Conservation (phyloP, 2,888 invertebrate genomes). For the Encarsia formosa region DNA sequence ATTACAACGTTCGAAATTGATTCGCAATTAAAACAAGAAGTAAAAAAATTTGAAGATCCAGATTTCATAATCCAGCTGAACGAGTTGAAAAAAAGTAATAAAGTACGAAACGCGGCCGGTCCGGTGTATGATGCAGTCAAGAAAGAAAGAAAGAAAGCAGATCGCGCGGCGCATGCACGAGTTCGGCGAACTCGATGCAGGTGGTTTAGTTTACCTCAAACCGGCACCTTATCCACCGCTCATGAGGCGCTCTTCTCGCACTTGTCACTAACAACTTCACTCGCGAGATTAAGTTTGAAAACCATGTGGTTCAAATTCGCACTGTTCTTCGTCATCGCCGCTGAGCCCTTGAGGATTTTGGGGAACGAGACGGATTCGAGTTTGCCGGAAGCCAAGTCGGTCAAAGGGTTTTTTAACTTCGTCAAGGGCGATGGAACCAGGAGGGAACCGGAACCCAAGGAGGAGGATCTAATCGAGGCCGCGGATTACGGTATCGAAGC, state of each 20-base stretch:
- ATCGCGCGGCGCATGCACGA: slow-evolving; percentile 39
- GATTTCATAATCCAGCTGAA: too few species aligned
- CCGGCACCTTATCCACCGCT: background rate
- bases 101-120: background rate
- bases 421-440: background rate
- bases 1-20: too few species aligned
- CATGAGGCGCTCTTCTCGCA: background rate
- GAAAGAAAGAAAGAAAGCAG: slow-evolving; percentile 31
- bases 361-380: background rate
- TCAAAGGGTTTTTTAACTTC: too few species aligned
- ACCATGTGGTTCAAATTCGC: background rate
- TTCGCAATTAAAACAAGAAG: too few species aligned
- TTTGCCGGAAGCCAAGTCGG: background rate
- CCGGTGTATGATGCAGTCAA: slow-evolving; percentile 17
- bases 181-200: slow-evolving; percentile 10
- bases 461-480: slow-evolving; percentile 61
- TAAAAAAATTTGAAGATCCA: too few species aligned
- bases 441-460: slow-evolving; percentile 29
- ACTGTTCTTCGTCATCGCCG: background rate
- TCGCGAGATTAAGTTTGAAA: background rate
- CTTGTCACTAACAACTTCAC: background rate
- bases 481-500: slow-evolving; percentile 64
- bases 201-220: slow-evolving; percentile 16
- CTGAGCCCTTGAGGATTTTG: background rate
- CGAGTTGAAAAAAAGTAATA: too few species aligned